Base-by-base conservation (phyloP, 2,888 invertebrate genomes). In the Amaurobius ferox region DNA sequence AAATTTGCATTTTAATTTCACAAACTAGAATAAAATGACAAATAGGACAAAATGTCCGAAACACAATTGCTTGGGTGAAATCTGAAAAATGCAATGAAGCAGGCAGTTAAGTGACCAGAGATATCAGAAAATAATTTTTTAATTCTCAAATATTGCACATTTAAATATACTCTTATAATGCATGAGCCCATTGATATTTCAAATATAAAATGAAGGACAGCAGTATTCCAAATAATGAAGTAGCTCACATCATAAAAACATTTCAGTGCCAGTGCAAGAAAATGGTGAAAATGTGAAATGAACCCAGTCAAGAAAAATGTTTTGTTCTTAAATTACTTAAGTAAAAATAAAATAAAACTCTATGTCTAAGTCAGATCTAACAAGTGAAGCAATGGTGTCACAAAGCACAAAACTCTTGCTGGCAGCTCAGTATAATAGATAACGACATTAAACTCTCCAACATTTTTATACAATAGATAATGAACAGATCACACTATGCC, bases 291-390 rank as follows among this genome's bases (percentile, higher is more conserved):
- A 32, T 32, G n/a, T 32, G 19, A 66, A 30, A 66, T 66, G 66
- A 30, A 32, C 66, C 66, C 66, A 16, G 32, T 13, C 19, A 32
- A 66, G 32, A 66, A 30, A 32, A 66, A 32, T 6, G 13, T 30
- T n/a, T 66, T 66, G 66, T 32, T 66, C 66, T 66, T n/a, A 30
- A 80, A 68, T 48, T 64, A 77, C 16, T 44, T 39, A 61, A 32
- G 73, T 80, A 66, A 73, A 66, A 73, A 48, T 67, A 32, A 80
- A 80, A 73, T 80, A 29, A 32, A 66, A 66, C 23, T 29, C 29
- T n/a, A 71, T 72, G 28, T 72, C 71, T 66, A 83, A n/a, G 35
- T 77, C 83, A 83, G 83, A 83, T 83, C 83, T 83, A 83, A 83
- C 77, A 77, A 77, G 83, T 77, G 77, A 77, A 83, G 83, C 83